These are phyloP conservation scores for Aspidiotus rigidus DNA, from an alignment of 2,888 invertebrate species.

Conservation along the genomic window DNA sequence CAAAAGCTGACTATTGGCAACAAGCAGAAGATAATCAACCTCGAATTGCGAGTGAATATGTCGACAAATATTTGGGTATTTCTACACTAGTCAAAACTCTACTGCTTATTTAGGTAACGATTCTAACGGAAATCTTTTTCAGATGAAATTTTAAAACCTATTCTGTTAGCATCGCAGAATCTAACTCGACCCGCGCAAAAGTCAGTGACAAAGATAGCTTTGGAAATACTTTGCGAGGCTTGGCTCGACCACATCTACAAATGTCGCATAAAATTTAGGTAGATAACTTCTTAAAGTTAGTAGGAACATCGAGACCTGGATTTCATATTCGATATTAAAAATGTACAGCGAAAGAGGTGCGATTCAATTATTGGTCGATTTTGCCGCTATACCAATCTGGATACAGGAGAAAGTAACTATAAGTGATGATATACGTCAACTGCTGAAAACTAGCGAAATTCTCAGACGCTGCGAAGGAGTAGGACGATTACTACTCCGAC, in stretches of 20 bases:
- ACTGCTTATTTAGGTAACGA: too few relatives aligned
- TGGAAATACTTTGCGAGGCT: conserved; percentile 74
- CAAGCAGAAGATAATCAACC: conserved; percentile 45
- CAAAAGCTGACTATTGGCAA: conserved; percentile 58
- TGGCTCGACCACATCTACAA: conserved; percentile 80
- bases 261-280: conserved; percentile 69
- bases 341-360: conserved; percentile 59
- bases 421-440: conserved; percentile 41
- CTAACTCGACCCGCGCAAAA: conserved; percentile 46
- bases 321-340: not conserved
- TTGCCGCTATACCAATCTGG: conserved; percentile 69
- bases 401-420: conserved; percentile 46
- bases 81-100: too few relatives aligned
- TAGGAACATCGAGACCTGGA: too few relatives aligned
- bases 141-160: conserved; percentile 67
- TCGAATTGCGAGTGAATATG: conserved; percentile 53
- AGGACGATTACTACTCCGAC: conserved; percentile 64
- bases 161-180: conserved; percentile 62
- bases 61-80: conserved; percentile 61
- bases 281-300: not conserved
- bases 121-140: conserved; percentile 40
- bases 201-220: conserved; percentile 62
- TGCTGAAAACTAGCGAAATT: conserved; percentile 45
- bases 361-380: conserved; percentile 67
- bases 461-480: conserved; percentile 75